A percentile compares a stretch with the other conserved stretches of the same genome.
Evolutionary conservation across 2,888 invertebrate species (phyloP).

Genomic region (Parnassius mnemosyne): DNA sequence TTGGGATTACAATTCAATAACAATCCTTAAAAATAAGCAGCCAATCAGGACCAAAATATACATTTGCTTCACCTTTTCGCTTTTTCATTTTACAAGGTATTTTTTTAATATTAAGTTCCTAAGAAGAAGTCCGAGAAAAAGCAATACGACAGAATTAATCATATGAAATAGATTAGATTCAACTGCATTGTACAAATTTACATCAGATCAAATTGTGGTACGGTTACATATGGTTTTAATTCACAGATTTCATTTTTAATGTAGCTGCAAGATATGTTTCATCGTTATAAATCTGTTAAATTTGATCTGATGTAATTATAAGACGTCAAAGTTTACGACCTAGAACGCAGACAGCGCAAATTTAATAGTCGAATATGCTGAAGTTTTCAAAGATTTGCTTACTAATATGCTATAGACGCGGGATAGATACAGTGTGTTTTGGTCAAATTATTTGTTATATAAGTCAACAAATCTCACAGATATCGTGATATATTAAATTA

Average conservation of each 20-base stretch:
- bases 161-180: background rate
- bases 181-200: conserved; percentile 26
- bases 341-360: conserved; percentile 5
- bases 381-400: background rate
- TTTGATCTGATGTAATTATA: conserved; percentile 16
- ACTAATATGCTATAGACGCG: no score
- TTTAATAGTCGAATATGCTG: conserved; percentile 4
- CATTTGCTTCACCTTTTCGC: background rate
- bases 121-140: background rate
- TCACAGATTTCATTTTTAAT: no score
- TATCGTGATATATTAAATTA: no score
- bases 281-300: conserved; percentile 1
- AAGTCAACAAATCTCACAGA: no score
- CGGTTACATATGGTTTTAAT: no score
- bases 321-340: conserved; percentile 8
- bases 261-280: no score
- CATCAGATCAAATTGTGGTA: conserved; percentile 17
- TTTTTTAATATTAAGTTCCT: background rate
- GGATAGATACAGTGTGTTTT: no score
- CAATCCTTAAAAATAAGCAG: background rate
- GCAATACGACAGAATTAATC: background rate
- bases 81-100: background rate
- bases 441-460: no score
- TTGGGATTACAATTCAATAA: background rate
- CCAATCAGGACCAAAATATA: background rate